Conservation (phyloP, 2,888 invertebrate species). For the Cremastobaeus sp. region DNA sequence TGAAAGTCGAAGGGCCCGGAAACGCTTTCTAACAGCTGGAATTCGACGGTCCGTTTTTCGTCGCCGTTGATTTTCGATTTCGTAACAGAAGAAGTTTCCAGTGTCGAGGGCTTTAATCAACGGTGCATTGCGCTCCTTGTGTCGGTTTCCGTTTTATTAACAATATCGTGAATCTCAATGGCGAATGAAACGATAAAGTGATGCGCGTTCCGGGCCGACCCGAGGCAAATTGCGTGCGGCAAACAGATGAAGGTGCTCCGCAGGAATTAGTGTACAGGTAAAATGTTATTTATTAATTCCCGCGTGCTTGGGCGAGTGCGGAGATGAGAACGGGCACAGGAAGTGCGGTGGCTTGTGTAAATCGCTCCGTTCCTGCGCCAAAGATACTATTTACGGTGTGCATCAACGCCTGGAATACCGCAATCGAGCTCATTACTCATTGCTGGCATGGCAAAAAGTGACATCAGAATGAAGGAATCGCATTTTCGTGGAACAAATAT, state of each 20-base stretch:
- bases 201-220: too few species aligned
- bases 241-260: too few species aligned
- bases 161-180: too few species aligned
- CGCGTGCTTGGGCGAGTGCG: constrained; percentile 20
- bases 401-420: constrained; percentile 30
- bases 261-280: constrained; percentile 25
- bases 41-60: too few species aligned
- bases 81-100: neutral
- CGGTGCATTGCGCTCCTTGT: too few species aligned
- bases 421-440: constrained; percentile 44
- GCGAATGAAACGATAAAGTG: too few species aligned
- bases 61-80: neutral
- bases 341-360: constrained; percentile 46
- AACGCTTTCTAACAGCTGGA: constrained; percentile 41
- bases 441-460: constrained; percentile 16
- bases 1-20: constrained; percentile 40
- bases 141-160: too few species aligned
- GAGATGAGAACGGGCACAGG: constrained; percentile 37
- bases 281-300: constrained; percentile 25
- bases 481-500: constrained; percentile 18
- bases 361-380: constrained; percentile 40
- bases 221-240: too few species aligned
- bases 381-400: constrained; percentile 37
- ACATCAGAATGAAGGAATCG: constrained; percentile 11
- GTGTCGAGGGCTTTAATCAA: too few species aligned